phyloP scores from a whole-genome alignment of 2,797 vertebrate species.

The Nasua narica region DNA sequence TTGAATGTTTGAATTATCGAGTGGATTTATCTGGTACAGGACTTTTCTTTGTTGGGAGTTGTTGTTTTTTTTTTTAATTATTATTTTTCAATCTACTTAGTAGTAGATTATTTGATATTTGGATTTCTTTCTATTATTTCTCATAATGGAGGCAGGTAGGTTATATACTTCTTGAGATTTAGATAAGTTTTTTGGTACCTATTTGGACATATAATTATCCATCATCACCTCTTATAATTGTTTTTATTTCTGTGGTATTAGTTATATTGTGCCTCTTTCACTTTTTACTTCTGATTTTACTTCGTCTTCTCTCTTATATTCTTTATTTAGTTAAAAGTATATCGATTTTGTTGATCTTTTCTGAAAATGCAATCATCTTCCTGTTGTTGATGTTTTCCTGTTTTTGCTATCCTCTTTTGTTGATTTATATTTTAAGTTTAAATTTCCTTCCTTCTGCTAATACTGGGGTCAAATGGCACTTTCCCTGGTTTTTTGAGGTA shows the following conservation, averaged over 20 bases:
- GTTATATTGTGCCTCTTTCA: neutral
- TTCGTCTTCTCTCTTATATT: neutral
- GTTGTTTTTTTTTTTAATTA: neutral
- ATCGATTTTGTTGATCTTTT: neutral
- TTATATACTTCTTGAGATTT: neutral
- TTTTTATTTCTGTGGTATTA: neutral
- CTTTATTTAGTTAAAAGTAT: neutral
- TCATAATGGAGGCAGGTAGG: neutral
- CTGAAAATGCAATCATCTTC: neutral
- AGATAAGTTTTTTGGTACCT: neutral
- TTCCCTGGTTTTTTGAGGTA: neutral
- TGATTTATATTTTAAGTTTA: neutral
- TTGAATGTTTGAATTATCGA: neutral
- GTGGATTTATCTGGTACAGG: neutral
- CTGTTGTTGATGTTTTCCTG: neutral
- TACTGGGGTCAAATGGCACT: neutral
- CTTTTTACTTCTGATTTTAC: neutral
- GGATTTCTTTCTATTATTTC: neutral
- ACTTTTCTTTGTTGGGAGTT: neutral
- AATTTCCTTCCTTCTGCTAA: neutral
- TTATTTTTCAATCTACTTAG: neutral
- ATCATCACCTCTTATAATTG: neutral
- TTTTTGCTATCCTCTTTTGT: neutral
- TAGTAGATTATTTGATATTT: neutral
- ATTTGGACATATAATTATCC: neutral